Conservation (phyloP, 2,113 vertebrate species). For the Megaptera novaeangliae region DNA sequence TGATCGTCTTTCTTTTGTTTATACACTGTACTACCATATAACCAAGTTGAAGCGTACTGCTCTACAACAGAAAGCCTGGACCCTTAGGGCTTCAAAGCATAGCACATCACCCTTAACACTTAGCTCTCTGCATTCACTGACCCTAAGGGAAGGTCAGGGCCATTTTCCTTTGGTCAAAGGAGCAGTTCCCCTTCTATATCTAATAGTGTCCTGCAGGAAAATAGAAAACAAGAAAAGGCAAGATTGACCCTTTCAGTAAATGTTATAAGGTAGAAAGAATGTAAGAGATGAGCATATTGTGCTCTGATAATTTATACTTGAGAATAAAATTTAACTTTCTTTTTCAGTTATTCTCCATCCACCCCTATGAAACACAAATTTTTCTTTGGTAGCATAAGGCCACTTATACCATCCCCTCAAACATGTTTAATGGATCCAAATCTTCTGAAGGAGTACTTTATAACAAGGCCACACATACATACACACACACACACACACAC, state of each 20-base stretch:
- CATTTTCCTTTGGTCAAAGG: not conserved
- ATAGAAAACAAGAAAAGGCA: not conserved
- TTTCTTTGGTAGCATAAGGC: not conserved
- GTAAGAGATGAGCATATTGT: not conserved
- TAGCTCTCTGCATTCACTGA: not conserved
- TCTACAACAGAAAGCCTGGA: not conserved
- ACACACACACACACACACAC: not conserved
- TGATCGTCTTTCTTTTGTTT: not conserved
- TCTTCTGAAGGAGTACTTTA: not conserved
- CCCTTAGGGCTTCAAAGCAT: not conserved
- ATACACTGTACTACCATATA: accelerated
- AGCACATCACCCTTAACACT: not conserved
- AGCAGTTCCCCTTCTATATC: not conserved
- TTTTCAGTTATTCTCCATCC: not conserved
- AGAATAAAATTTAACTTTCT: not conserved
- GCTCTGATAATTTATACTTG: not conserved
- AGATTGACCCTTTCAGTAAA: not conserved
- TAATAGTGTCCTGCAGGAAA: not conserved
- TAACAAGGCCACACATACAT: not conserved
- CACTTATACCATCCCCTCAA: not conserved
- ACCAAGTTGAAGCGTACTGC: not conserved
- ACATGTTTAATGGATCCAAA: not conserved
- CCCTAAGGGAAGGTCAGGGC: not conserved
- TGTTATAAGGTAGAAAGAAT: not conserved
- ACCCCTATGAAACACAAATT: not conserved